phyloP scores from a whole-genome alignment of 2,113 vertebrate genomes.

The human (Homo sapiens) region GRCh38 chr1:65498001-65498500 shows the following conservation, averaged over 20 bases:
- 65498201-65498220: neutral
- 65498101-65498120: neutral
- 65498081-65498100: neutral
- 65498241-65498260: constrained; percentile 10
- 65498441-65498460: neutral
- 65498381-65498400: neutral
- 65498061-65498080: neutral
- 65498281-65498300: neutral
- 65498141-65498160: neutral
- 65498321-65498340: neutral
- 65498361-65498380: neutral
- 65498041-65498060: neutral
- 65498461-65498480: neutral
- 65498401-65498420: neutral
- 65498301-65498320: neutral
- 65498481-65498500: neutral
- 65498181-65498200: neutral
- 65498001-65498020: neutral
- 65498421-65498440: neutral
- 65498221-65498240: neutral
- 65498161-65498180: neutral
- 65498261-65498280: neutral
- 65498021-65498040: neutral
- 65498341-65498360: neutral
- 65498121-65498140: neutral